phyloP scores from a whole-genome alignment of 2,113 vertebrate species.

The Malurus melanocephalus region DNA sequence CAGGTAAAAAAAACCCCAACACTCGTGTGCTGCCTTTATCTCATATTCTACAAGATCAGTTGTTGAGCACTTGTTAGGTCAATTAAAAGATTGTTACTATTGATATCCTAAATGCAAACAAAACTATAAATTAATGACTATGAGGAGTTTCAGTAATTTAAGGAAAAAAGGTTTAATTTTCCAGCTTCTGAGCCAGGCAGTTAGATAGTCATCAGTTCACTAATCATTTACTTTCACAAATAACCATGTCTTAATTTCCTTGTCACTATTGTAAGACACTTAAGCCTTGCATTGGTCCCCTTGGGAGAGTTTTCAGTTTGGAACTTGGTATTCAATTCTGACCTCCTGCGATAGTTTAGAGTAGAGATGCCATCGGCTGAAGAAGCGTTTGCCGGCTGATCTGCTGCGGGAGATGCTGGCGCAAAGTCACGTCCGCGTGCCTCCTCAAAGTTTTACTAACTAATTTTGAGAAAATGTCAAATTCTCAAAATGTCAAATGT shows the following conservation, averaged over 20 bases:
- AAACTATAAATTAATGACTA: neutral
- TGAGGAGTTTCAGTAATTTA: neutral
- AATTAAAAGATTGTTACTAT: neutral
- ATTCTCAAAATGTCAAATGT: neutral
- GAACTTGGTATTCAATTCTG: neutral
- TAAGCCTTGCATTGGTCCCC: neutral
- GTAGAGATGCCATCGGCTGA: neutral
- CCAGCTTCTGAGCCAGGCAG: neutral
- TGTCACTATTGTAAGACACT: neutral
- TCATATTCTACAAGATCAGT: neutral
- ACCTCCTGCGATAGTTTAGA: neutral
- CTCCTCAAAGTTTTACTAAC: neutral
- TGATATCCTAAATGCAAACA: neutral
- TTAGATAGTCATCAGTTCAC: neutral
- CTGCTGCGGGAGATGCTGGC: neutral
- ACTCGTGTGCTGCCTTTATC: neutral
- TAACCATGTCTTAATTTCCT: neutral
- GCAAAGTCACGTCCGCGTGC: neutral
- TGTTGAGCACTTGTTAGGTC: neutral
- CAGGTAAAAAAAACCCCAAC: conserved; percentile 76
- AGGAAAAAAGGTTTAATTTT: neutral
- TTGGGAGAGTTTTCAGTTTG: neutral
- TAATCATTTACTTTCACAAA: neutral
- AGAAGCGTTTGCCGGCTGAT: neutral
- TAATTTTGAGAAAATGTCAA: neutral